phyloP scores from a whole-genome alignment of 2,888 invertebrate genomes.

The Pardosa pseudoannulata region DNA sequence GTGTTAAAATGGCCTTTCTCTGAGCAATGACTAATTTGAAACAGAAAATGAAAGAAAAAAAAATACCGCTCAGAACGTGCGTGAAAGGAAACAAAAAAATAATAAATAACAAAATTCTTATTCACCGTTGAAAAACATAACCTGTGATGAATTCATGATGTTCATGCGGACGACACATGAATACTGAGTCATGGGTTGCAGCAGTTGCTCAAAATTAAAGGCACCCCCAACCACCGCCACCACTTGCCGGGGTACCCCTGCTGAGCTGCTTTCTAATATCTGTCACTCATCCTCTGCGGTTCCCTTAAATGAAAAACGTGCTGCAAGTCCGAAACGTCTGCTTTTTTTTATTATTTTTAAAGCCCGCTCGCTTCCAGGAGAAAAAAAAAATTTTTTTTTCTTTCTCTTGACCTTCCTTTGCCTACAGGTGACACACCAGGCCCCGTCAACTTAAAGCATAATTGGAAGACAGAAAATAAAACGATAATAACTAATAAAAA shows the following conservation, averaged over 20 bases:
- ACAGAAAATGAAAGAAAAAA: too few species aligned
- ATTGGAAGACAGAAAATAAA: slow-evolving; percentile 36
- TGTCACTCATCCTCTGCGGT: slow-evolving; percentile 44
- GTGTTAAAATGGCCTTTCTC: too few species aligned
- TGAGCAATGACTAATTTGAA: too few species aligned
- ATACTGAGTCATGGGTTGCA: background rate
- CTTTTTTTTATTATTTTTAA: slow-evolving; percentile 39
- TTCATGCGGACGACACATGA: too few species aligned
- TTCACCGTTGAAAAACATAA: background rate
- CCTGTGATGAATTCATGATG: background rate
- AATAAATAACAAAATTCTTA: background rate
- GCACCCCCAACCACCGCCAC: background rate
- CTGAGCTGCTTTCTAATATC: slow-evolving; percentile 11
- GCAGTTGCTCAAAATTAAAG: slow-evolving; percentile 15
- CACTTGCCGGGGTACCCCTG: too few species aligned
- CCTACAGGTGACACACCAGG: slow-evolving; percentile 60
- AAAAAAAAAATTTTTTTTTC: too few species aligned
- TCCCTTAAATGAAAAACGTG: slow-evolving; percentile 40
- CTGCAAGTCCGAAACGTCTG: slow-evolving; percentile 26
- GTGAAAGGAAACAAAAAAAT: background rate
- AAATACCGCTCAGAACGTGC: too few species aligned
- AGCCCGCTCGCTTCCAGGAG: slow-evolving; percentile 8
- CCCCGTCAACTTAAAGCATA: slow-evolving; percentile 52
- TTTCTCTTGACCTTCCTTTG: slow-evolving; percentile 43
- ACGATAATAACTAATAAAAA: slow-evolving; percentile 19